Base-by-base conservation (phyloP, 2,113 vertebrate species). In the Dipodomys stephensi region DNA sequence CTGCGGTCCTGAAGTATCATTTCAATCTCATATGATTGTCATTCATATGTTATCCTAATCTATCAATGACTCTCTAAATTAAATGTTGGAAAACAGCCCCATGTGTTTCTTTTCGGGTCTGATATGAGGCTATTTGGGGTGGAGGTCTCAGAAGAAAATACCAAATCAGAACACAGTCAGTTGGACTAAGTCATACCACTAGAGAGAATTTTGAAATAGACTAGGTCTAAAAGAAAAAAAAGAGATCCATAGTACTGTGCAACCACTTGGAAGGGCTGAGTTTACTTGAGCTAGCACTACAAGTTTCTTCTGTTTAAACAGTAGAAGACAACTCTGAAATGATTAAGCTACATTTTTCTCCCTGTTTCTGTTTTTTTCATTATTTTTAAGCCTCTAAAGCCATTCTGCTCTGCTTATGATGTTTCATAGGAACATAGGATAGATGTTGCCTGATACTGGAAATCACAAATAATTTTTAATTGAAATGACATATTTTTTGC, bases 1-100 rank as follows among this genome's bases (percentile, higher is more conserved):
- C 18, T 86, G 44, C 67, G 80, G 80, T 72, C 60, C 32, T 76
- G 3, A 93, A n/a, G 35, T 64, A 8, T 88, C 77, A 85, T 92
- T 90, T 87, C 65, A 22, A 7, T 74, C 44, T 35, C 57, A 44
- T 49, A 22, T 53, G 22, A 57, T 53, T 76, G 77, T 84, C 28
- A 74, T 87, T 72, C 3, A 7, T 39, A 76, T 25, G 3, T 25
- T 23, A 85, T n/a, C 11, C 57, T 83, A 62, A 82, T 65, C 20
- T 1, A 20, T 72, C n/a, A 32, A 3, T 74, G 25, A 57, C 0
- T 3, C 23, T 13, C 32, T 46, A 84, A 82, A 49, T 16, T n/a
- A 74, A 6, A 19, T 76, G 7, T 44, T 65, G 18, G 64, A 88
- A 69, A 39, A 68, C 4, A 88, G 35, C 10, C 73, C 44, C n/a